phyloP scores from a whole-genome alignment of 1,140 invertebrate genomes.

The Nasonia vitripennis region DNA sequence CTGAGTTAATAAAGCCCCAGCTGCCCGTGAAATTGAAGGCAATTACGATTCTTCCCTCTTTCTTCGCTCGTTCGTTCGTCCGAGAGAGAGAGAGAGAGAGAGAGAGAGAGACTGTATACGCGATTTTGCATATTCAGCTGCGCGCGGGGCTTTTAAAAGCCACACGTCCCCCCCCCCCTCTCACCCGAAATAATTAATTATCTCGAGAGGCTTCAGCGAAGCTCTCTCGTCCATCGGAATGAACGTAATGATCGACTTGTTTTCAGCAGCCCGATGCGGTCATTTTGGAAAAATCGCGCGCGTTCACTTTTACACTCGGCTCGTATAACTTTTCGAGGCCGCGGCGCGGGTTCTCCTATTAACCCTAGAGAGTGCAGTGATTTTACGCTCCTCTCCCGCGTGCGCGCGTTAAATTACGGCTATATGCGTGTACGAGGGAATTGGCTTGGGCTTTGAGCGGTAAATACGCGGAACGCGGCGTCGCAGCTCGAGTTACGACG shows the following conservation, averaged over 20 bases:
- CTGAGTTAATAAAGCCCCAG: neutral
- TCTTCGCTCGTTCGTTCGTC: neutral
- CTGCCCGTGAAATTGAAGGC: constrained; percentile 15
- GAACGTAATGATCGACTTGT: no score
- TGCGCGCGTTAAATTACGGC: neutral
- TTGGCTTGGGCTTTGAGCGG: neutral
- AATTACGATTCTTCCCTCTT: constrained; percentile 14
- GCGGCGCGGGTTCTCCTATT: no score
- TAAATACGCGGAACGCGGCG: neutral
- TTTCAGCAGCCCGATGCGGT: no score
- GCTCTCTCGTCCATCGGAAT: no score
- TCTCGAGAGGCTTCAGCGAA: neutral
- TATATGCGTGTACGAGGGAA: neutral
- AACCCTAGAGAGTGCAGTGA: neutral
- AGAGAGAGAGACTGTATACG: neutral
- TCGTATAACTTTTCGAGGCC: no score
- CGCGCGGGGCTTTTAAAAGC: no score
- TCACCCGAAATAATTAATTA: neutral
- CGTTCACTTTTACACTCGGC: no score
- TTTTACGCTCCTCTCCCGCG: neutral
- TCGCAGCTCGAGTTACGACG: neutral
- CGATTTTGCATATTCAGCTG: neutral
- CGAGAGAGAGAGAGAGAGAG: no score
- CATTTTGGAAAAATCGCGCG: no score
- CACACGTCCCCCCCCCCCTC: no score